Evolutionary conservation across 2,888 invertebrate genomes (phyloP).

Genomic region (Rapana venosa): DNA sequence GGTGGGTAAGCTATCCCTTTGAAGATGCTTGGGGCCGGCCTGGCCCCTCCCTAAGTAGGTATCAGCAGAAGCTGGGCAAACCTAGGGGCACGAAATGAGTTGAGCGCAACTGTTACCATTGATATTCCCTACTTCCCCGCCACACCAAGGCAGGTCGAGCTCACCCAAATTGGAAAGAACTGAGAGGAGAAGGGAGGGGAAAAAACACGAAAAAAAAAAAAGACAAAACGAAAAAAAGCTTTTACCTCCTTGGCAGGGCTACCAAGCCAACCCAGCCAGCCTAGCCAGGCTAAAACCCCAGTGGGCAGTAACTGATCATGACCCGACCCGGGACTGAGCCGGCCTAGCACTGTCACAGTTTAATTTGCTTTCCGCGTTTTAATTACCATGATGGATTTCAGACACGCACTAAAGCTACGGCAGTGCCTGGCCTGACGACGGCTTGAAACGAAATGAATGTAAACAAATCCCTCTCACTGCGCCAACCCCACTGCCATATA

Average conservation of each 20-base stretch:
- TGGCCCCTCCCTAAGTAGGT: slow-evolving; percentile 20
- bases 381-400: slow-evolving; percentile 43
- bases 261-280: no score
- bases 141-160: background rate
- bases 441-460: slow-evolving; percentile 61
- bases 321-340: background rate
- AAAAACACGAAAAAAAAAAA: background rate
- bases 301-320: slow-evolving; percentile 12
- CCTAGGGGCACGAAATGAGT: slow-evolving; percentile 13
- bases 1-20: background rate
- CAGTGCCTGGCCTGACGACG: slow-evolving; percentile 54
- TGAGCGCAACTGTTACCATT: slow-evolving; percentile 7
- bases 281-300: background rate
- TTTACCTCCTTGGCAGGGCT: no score
- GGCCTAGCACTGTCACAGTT: slow-evolving; percentile 9
- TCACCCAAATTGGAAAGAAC: background rate
- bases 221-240: no score
- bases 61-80: slow-evolving; percentile 11
- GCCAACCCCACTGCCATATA: slow-evolving; percentile 61
- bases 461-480: slow-evolving; percentile 61
- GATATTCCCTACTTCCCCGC: slow-evolving; percentile 18
- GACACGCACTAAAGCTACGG: slow-evolving; percentile 53
- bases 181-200: background rate
- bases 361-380: slow-evolving; percentile 12
- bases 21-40: background rate